A percentile compares a stretch with the other conserved stretches of the same genome.
Conservation (phyloP, 2,113 vertebrate species). For the Scytalopus superciliaris region DNA sequence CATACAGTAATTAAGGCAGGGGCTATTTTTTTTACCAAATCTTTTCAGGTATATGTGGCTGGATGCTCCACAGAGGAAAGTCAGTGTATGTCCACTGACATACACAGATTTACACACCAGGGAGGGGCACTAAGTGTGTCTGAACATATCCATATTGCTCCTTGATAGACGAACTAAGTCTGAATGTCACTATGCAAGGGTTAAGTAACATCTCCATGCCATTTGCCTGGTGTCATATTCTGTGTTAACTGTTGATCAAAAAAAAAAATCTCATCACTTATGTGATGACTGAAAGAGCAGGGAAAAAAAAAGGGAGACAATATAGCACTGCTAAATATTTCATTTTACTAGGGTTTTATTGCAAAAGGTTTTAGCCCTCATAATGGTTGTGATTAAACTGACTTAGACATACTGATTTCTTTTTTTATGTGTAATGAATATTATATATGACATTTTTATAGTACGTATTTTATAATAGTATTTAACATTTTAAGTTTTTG, state of each 20-base stretch:
- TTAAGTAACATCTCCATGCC: background rate
- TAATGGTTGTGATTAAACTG: conserved; percentile 74
- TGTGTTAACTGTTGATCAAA: background rate
- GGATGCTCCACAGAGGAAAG: background rate
- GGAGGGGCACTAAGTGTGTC: background rate
- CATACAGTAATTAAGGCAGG: background rate
- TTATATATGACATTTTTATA: conserved; percentile 75
- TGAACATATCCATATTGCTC: background rate
- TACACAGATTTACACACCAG: background rate
- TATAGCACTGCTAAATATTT: conserved; percentile 70
- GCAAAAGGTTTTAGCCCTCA: conserved; percentile 67
- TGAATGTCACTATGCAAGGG: background rate
- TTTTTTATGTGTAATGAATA: conserved; percentile 79
- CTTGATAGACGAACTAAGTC: background rate
- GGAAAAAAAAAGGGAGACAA: conserved; percentile 47
- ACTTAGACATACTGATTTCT: conserved; percentile 74
- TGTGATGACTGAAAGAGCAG: conserved; percentile 19
- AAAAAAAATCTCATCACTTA: conserved; percentile 11
- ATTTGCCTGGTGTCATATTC: conserved; percentile 4
- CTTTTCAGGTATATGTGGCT: background rate
- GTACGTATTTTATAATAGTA: conserved; percentile 69
- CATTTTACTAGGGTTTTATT: conserved; percentile 71
- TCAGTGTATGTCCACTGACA: background rate
- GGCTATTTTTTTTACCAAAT: background rate
- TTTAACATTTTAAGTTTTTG: conserved; percentile 73